A percentile compares a stretch with the other conserved stretches of the same genome.
Conservation (phyloP, 1,140 invertebrate genomes). For the Pseudomyrmex dendroicus region DNA sequence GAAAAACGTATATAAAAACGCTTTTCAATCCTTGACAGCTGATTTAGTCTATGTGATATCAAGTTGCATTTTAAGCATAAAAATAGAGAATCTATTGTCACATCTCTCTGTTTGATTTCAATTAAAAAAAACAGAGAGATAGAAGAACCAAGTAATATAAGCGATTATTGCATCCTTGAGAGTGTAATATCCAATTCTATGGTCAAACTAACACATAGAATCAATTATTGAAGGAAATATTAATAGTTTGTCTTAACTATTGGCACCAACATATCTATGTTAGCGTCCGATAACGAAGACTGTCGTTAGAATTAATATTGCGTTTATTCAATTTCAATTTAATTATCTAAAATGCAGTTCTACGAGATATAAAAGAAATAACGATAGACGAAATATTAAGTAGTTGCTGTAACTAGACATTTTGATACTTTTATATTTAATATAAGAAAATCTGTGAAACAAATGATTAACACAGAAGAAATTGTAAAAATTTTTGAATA, state of each 20-base stretch:
- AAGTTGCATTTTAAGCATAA: slow-evolving; percentile 45
- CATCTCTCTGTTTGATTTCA: slow-evolving; percentile 14
- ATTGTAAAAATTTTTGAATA: neutral
- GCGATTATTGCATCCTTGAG: slow-evolving; percentile 63
- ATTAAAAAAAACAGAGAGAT: neutral
- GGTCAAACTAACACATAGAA: slow-evolving; percentile 19
- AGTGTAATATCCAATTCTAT: slow-evolving; percentile 40
- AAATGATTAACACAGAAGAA: neutral
- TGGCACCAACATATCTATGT: slow-evolving; percentile 3
- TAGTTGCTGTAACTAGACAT: neutral
- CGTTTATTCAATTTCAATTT: slow-evolving; percentile 38
- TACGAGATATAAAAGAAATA: neutral
- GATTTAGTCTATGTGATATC: slow-evolving; percentile 24
- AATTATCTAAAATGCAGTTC: slow-evolving; percentile 13
- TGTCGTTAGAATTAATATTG: slow-evolving; percentile 50
- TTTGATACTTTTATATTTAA: neutral
- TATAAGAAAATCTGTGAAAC: neutral
- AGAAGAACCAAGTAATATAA: slow-evolving; percentile 20
- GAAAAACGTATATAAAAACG: slow-evolving; percentile 14
- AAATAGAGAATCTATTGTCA: slow-evolving; percentile 33
- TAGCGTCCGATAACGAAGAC: slow-evolving; percentile 41
- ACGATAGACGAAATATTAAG: neutral
- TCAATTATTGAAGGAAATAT: slow-evolving; percentile 60
- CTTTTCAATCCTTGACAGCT: slow-evolving; percentile 11
- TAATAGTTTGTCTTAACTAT: slow-evolving; percentile 60